Evolutionary conservation across 2,888 invertebrate species (phyloP), one percentile per base, ranked within the genome.

Genomic region (Sphaerophoria taeniata): DNA sequence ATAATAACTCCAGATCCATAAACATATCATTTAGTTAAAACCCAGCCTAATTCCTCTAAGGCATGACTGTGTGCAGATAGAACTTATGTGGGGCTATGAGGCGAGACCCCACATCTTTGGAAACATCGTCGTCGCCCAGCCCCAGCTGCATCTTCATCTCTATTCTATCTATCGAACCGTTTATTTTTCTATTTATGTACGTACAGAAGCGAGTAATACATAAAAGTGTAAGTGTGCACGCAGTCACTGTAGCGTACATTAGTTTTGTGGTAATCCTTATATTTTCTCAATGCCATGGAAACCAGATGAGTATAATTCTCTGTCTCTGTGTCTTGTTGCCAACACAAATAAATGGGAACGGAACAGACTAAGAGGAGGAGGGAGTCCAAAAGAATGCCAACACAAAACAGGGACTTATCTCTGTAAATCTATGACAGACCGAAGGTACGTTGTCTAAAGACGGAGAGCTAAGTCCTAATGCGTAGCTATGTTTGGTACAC

Each of bases 1-100:
- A 84, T 80, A 75, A 84, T 84, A 84, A 84, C 84, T 80, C 80
- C 80, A 61, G 80, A 84, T 84, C 80, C 84, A 84, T 84, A 84
- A 84, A 84, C 84, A 84, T 84, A 84, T 84, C 84, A 84, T 84
- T 84, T 84, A 84, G 84, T 84, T 84, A 80, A 84, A 74, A 75
- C 72, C 71, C 65, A 80, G 71, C 80, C 80, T 84, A 84, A 84
- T 72, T 84, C 84, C 84, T 84, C 67, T 24, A 53, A 71, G 75
- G 84, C 80, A 76, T 84, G 65, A 58, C 58, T 47, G n/a, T 53
- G n/a, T 51, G n/a, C 39, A 36, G 39, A 58, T 16, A 36, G 65
- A 49, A 63, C 14, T 33, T 12, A 24, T 24, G 24, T 39, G 51
- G 67, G 67, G 24, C n/a, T 67, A 16, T 34, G 24, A 45, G 49